A percentile compares a stretch with the other conserved stretches of the same genome.
These are phyloP conservation scores for Exocentrus adspersus DNA, from an alignment of 2,888 invertebrate genomes.

Conservation along the genomic window DNA sequence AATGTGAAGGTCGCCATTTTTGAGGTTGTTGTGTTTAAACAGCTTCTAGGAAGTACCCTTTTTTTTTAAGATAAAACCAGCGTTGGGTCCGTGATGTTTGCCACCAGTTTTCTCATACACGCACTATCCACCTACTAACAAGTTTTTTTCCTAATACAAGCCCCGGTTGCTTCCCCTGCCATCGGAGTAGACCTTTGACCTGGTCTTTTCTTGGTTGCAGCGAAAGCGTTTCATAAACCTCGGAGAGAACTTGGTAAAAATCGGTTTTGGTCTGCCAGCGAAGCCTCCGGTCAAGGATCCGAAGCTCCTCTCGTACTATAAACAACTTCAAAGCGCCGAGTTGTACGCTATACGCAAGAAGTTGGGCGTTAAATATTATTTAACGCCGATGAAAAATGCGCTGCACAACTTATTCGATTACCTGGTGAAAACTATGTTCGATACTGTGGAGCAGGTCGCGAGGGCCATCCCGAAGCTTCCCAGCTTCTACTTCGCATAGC, in stretches of 20 bases:
- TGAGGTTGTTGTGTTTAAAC: too few relatives aligned
- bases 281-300: slow-evolving; percentile 65
- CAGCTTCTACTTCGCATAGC: slow-evolving; percentile 47
- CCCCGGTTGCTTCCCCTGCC: too few relatives aligned
- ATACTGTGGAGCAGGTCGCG: not conserved
- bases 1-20: too few relatives aligned
- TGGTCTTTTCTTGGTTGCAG: slow-evolving; percentile 28
- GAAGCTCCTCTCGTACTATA: slow-evolving; percentile 60
- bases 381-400: slow-evolving; percentile 57
- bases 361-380: slow-evolving; percentile 66
- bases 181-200: too few relatives aligned
- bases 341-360: slow-evolving; percentile 62
- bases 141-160: too few relatives aligned
- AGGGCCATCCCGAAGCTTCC: not conserved
- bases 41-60: too few relatives aligned
- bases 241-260: slow-evolving; percentile 65
- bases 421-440: not conserved
- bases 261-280: slow-evolving; percentile 80
- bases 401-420: slow-evolving; percentile 31
- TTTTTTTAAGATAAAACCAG: not conserved
- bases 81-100: not conserved
- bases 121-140: not conserved
- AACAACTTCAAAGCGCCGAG: slow-evolving; percentile 62
- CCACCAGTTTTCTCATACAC: not conserved
- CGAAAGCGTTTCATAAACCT: slow-evolving; percentile 61